Conservation (phyloP, 2,888 invertebrate species). For the Meganola albula region DNA sequence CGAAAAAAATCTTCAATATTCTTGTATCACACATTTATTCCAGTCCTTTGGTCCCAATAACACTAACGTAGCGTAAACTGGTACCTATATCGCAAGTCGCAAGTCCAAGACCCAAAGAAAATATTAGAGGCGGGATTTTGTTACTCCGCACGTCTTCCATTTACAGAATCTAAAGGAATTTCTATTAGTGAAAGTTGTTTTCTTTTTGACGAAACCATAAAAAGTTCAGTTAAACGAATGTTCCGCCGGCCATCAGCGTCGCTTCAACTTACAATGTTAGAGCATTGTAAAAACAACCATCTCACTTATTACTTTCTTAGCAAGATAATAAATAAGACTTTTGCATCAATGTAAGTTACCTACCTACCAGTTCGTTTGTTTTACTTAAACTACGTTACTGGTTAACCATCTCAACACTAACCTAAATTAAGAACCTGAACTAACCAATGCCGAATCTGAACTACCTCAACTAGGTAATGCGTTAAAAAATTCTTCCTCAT, state of each 20-base stretch:
- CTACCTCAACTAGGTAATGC: too few species aligned
- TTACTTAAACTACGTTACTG: too few species aligned
- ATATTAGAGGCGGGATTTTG: conserved; percentile 60
- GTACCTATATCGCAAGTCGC: conserved; percentile 47
- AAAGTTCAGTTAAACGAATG: conserved; percentile 65
- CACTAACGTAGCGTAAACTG: conserved; percentile 47
- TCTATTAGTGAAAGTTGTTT: conserved; percentile 68
- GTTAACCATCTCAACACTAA: too few species aligned
- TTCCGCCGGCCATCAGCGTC: conserved; percentile 51
- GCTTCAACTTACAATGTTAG: conserved; percentile 54
- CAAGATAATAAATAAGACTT: conserved; percentile 47
- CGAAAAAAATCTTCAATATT: conserved; percentile 24
- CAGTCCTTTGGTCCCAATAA: conserved; percentile 36
- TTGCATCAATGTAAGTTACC: too few species aligned
- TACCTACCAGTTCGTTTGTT: too few species aligned
- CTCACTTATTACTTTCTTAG: conserved; percentile 48
- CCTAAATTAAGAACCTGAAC: too few species aligned
- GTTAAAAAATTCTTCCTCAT: too few species aligned
- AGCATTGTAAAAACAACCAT: conserved; percentile 55
- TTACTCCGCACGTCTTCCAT: conserved; percentile 66
- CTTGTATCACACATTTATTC: conserved; percentile 28
- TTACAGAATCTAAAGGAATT: conserved; percentile 69
- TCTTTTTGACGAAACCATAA: conserved; percentile 63
- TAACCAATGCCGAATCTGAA: too few species aligned
- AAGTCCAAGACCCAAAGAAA: conserved; percentile 52